Base-by-base conservation (phyloP, 2,888 invertebrate species). In the Embidobia sp. region DNA sequence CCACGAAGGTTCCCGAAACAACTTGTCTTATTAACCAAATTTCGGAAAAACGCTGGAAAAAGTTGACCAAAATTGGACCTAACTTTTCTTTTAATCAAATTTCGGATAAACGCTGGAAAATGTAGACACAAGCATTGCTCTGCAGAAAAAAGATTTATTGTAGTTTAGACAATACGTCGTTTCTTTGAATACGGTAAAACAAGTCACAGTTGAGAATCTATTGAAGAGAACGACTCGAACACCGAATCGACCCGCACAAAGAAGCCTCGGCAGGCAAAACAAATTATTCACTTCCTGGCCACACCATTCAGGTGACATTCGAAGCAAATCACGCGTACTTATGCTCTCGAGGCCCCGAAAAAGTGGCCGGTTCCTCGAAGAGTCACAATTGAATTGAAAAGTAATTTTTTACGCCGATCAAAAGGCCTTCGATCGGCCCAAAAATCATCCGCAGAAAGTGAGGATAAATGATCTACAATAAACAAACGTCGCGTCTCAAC, bases 391-490 rank as follows among this genome's bases (percentile, higher is more conserved):
- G 46, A 55, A 33, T 44, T 31, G 15, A 40, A 49, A 2, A 46
- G 46, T 66, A 44, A 66, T 66, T 66, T 66, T 64, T 46, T 66
- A 55, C n/a, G n/a, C 35, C 5, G 35, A 46, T 64, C 53, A 44
- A 46, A 37, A 26, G 18, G 18, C 16, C 44, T 26, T 53, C 15
- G 33, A 3, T n/a, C n/a, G n/a, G n/a, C n/a, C n/a, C n/a, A n/a
- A 40, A 46, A 49, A 40, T 61, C 35, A 18, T 13, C 11, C 35
- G 33, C 16, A 0, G 0, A 18, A 40, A 61, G 35, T 42, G 48
- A 40, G 18, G 40, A 51, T 51, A 42, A 42, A 64, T 42, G 31
- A 49, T 63, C 61, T 29, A 40, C 49, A 37, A 48, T 40, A 40
- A 61, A 48, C 26, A 61, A 61, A 35, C 48, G 22, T n/a, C 1